Base-by-base conservation (phyloP, 2,888 invertebrate genomes). In the Helleia helle region DNA sequence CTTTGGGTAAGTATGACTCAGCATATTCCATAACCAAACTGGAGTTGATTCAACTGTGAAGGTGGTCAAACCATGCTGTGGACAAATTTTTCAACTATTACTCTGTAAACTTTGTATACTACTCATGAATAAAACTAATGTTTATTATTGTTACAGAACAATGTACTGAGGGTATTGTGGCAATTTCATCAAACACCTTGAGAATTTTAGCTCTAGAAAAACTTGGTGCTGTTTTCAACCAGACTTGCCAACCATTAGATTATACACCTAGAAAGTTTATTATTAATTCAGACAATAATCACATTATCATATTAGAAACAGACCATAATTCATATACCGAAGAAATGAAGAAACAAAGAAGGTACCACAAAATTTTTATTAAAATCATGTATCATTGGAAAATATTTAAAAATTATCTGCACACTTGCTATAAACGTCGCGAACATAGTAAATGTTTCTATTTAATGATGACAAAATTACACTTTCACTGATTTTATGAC, bases 291-390 rank as follows among this genome's bases (percentile, higher is more conserved):
- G 96, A 97, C 56, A 93, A 94, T 11, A 94, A 93, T 18, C 93
- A 96, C 62, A 88, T 99, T 40, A 89, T 99, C 36, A 88, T 97
- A 40, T 90, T 98, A 28, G 99, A 99, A 79, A 97, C 98, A 7
- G 99, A 99, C 73, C 98, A 99, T 70, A 99, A 98, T 70, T 93
- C 99, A 0, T 99, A 98, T 68, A 99, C 99, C 0, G 97, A 98
- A 56, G 95, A 96, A 53, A 97, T 97, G 30, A 99, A 99, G 68
- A 93, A 91, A 58, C 94, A 95, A 56, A 88, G 96, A 50, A 87
- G 89, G 85, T 85, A 64, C 57, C 4, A 13, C 6, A n/a, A n/a
- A 28, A n/a, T 15, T 7, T 12, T 4, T 12, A 11, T 7, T 28
- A 11, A 11, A 28, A 9, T n/a, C n/a, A n/a, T n/a, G n/a, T n/a